Base-by-base conservation (phyloP, 2,888 invertebrate genomes). In the Cyaniris semiargus region DNA sequence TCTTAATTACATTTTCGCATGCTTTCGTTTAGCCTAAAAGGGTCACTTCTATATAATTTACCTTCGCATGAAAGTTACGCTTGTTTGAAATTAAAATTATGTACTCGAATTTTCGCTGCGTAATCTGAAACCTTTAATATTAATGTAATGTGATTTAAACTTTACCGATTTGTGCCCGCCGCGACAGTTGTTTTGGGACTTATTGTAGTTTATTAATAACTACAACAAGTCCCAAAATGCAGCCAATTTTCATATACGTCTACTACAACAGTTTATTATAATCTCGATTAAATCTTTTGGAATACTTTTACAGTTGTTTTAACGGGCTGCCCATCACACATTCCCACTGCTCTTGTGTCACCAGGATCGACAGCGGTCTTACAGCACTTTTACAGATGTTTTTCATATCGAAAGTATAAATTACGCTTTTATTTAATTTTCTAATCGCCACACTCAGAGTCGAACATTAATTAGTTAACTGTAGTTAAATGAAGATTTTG, bases 1-100 rank as follows among this genome's bases (percentile, higher is more conserved):
- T 88, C 91, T 89, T 93, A 93, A 93, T 93, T 92, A 91, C 90
- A 86, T 89, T 92, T 90, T 93, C 92, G 92, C 93, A 92, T 93
- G 93, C 90, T 90, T 89, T 88, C 90, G 88, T 90, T 91, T 89
- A 87, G 86, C 88, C 88, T 88, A 88, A 89, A 92, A 91, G 89
- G 90, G 89, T 88, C 88, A 86, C 87, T 88, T 88, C 86, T 89
- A 89, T 86, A 89, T 87, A 86, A 85, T 88, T 85, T 87, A 58
- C 71, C 75, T 78, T 53, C 27, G 15, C 27, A 48, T 74, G 44
- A 31, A 74, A 74, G 74, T 74, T 53, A 48, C 72, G 74, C 74
- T 74, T 74, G 27, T 66, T 66, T 38, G 44, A 44, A 53, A 48
- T 74, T 31, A 74, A 53, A 53, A 74, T 48, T 48, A 53, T 53